Evolutionary conservation across 2,888 invertebrate species (phyloP), one percentile per base, ranked within the genome.

Genomic region (Spodoptera picta): DNA sequence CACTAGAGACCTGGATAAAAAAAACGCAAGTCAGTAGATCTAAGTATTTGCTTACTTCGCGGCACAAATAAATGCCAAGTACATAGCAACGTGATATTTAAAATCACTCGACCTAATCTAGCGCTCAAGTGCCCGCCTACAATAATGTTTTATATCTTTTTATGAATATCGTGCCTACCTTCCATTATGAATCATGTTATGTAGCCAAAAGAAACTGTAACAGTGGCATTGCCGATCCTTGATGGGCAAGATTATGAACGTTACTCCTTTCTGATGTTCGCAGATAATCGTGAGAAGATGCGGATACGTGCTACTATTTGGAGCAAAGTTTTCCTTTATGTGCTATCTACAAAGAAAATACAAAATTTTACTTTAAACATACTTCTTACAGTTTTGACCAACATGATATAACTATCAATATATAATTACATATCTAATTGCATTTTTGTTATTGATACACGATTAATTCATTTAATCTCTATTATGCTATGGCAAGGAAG

Each of bases 61-160:
- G 52, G 61, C 72, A 67, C 55, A 47, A 50, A 64, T 53, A 72
- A 75, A 74, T 68, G 68, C 68, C 73, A 72, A 75, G 72, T 68
- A 68, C 59, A 55, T 46, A 44, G 52, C 49, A 52, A 65, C 69
- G 69, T 73, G 68, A 76, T 76, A 69, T 73, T 75, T 73, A 49
- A 75, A 77, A 75, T 77, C 69, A 66, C 48, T 73, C 63, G 69
- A 75, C 74, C 69, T 73, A 69, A 77, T 75, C 69, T 73, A 66
- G 57, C 60, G 52, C 47, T 69, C 54, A 65, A 73, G 62, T 51
- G 68, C 62, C 68, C 73, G 66, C 74, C 74, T 66, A 69, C 62
- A 58, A 69, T 43, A 48, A 57, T 53, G 46, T 51, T 69, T 76
- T 61, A 51, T 62, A 49, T 36, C 36, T 9, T 62, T 42, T 57